A percentile compares a stretch with the other conserved stretches of the same genome.
Conservation (phyloP, 1,140 invertebrate species). For the Drosophila chauvacae region DNA sequence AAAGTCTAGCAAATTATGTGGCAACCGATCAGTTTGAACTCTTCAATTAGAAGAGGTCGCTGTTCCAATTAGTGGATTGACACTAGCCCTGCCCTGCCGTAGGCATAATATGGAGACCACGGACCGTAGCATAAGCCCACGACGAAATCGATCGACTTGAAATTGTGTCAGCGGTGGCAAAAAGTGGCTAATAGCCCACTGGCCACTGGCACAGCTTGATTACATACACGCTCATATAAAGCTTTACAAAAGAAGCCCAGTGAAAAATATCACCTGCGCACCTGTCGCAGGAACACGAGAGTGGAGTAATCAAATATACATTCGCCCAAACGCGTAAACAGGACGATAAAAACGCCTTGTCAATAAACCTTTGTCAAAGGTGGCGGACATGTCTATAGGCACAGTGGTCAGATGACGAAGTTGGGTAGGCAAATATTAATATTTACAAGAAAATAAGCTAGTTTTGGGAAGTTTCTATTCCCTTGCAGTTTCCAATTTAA, state of each 20-base stretch:
- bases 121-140: conserved; percentile 9
- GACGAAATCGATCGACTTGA: conserved; percentile 58
- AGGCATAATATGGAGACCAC: conserved; percentile 34
- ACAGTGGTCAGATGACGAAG: conserved; percentile 18
- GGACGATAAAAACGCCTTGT: conserved; percentile 48
- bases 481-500: not conserved
- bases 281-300: conserved; percentile 44
- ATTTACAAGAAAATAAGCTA: not conserved
- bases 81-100: conserved; percentile 16
- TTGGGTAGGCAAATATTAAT: not conserved
- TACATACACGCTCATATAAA: conserved; percentile 24
- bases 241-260: conserved; percentile 42
- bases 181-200: conserved; percentile 42
- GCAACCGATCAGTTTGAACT: conserved; percentile 57
- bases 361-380: conserved; percentile 25
- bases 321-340: conserved; percentile 30
- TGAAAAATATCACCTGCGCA: conserved; percentile 54
- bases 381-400: conserved; percentile 14
- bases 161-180: conserved; percentile 60
- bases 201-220: conserved; percentile 30
- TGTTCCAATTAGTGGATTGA: conserved; percentile 57
- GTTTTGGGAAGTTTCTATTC: not conserved
- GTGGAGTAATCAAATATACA: conserved; percentile 23
- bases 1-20: conserved; percentile 7
- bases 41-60: conserved; percentile 67